phyloP scores from a whole-genome alignment of 2,113 vertebrate genomes.

The Bos javanicus region DNA sequence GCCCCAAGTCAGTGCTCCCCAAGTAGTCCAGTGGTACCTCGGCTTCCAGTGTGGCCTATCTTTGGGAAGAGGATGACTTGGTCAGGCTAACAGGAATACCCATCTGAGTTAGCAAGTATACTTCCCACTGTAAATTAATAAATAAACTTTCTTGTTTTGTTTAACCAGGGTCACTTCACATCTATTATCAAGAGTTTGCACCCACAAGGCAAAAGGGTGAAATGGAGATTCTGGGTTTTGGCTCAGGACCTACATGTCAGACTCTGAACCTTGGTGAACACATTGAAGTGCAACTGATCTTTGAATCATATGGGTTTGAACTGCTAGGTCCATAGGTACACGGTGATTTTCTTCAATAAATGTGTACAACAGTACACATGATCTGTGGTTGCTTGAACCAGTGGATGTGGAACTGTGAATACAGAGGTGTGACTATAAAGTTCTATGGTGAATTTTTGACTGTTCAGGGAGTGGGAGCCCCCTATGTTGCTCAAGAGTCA shows the following conservation, averaged over 20 bases:
- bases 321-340: background rate
- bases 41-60: accelerated
- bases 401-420: background rate
- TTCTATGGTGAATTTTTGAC: background rate
- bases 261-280: background rate
- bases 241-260: background rate
- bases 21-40: background rate
- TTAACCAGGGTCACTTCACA: background rate
- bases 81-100: background rate
- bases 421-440: background rate
- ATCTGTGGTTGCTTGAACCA: background rate
- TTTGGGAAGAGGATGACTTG: too few species aligned
- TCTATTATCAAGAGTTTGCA: background rate
- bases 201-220: background rate
- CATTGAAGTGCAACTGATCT: background rate
- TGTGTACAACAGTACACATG: background rate
- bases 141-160: background rate
- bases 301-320: background rate
- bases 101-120: background rate
- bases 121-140: background rate
- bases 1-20: background rate
- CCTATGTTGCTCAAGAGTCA: background rate
- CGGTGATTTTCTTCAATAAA: background rate
- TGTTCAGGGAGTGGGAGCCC: background rate
- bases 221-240: background rate